Base-by-base conservation (phyloP, 1,140 invertebrate genomes). In the Radopholus similis region DNA sequence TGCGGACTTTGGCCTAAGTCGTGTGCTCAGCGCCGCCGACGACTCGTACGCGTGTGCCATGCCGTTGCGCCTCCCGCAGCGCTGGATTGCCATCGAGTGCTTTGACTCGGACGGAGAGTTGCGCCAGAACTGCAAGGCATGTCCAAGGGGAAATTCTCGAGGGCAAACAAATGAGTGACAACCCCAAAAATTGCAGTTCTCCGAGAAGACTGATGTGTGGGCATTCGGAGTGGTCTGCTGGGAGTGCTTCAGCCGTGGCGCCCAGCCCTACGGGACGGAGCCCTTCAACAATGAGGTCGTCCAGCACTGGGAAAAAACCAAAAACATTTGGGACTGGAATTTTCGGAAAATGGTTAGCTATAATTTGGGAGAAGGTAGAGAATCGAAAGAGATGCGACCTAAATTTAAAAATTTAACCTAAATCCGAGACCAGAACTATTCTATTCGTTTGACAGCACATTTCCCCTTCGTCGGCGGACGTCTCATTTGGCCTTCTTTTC, bases 61-160 rank as follows among this genome's bases (percentile, higher is more conserved):
- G 15, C 92, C 95, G 83, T 38, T 89, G 85, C 87, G 87, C 85
- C 34, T 65, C 15, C 62, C 53, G 4, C 91, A 97, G 2, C 95
- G 96, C 84, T 98, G 95, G 95, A 97, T 98, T 94, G 93, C 95
- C 0, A 92, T 93, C 0, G 95, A 98, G 84, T 92, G 93, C 0
- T 84, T 97, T 6, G 23, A 55, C 9, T 26, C 23, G 71, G 88
- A 93, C 77, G 87, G 47, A 21, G 8, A 51, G 30, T 11, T 51
- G 93, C 23, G 97, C 95, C 81, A 95, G 93, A 3, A 90, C 90
- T 18, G 90, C 95, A 84, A 93, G 4, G 47, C 15, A n/a, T n/a
- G n/a, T n/a, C n/a, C n/a, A n/a, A n/a, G n/a, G n/a, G n/a, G n/a
- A n/a, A n/a, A n/a, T n/a, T n/a, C n/a, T n/a, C n/a, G n/a, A n/a